Base-by-base conservation (phyloP, 2,888 invertebrate species). In the Dolichopus griseipennis region DNA sequence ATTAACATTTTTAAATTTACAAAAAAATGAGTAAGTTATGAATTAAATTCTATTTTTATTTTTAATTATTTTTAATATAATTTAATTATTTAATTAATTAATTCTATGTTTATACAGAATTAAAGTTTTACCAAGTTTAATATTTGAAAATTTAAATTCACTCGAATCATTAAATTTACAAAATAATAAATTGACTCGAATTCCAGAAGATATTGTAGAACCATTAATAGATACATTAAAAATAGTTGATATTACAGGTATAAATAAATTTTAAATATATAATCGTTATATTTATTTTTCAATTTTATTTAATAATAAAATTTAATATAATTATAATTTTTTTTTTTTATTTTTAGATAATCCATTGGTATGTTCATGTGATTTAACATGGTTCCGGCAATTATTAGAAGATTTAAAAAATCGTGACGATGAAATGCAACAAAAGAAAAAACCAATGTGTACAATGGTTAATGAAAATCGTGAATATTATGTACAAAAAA, bases 201-300 rank as follows among this genome's bases (percentile, higher is more conserved):
- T 95, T 73, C 87, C 91, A 0, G 92, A 93, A 77, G 94, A 94
- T 77, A 90, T 93, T 66, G 93, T 93, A 87, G 93, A 93, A 77
- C 92, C 91, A 20, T 88, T 95, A 70, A 86, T 93, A 74, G 94
- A 95, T 78, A 94, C 93, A 0, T 84, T 95, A 15, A 85, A 90
- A 74, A 90, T 92, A 70, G 89, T 95, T 73, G 95, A 95, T 81
- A 90, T 95, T 72, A 93, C 92, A 85, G 94, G 95, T 93, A 83
- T 83, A 83, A 75, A 63, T n/a, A 27, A 8, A 8, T 22, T 21
- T n/a, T 22, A 62, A 62, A 22, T 20, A 22, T 27, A 27, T 27
- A 27, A 27, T 27, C 27, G 2, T 27, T 27, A 27, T 4, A 27
- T 27, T 5, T 27, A 5, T 4, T 27, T 27, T 27, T 27, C 2